A percentile compares a stretch with the other conserved stretches of the same genome.
Evolutionary conservation across 2,888 invertebrate genomes (phyloP).

Genomic region (Drosophila pseudotalamancana): DNA sequence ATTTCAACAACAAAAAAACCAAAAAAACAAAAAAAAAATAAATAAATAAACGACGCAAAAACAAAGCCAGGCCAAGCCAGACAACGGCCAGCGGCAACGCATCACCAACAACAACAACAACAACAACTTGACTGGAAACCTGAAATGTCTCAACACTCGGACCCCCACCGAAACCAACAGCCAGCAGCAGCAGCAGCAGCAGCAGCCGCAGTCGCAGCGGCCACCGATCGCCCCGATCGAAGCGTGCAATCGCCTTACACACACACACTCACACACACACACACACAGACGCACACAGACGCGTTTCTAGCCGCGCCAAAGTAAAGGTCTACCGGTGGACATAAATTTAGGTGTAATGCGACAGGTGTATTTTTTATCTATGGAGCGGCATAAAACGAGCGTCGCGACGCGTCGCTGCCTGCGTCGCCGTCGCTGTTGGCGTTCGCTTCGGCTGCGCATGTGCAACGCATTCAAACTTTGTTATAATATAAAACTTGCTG

Average conservation of each 20-base stretch:
- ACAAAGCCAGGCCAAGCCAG: slow-evolving; percentile 64
- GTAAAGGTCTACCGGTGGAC: slow-evolving; percentile 83
- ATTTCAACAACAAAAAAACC: slow-evolving; percentile 60
- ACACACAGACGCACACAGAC: slow-evolving; percentile 31
- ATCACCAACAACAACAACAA: slow-evolving; percentile 55
- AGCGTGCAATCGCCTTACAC: slow-evolving; percentile 74
- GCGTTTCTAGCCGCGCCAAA: slow-evolving; percentile 79
- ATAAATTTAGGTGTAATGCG: slow-evolving; percentile 84
- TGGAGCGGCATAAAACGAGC: slow-evolving; percentile 74
- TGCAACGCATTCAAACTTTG: slow-evolving; percentile 73
- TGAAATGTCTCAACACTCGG: slow-evolving; percentile 80
- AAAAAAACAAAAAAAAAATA: slow-evolving; percentile 32
- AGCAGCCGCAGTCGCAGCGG: slow-evolving; percentile 43
- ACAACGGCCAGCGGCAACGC: slow-evolving; percentile 80
- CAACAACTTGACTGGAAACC: slow-evolving; percentile 68
- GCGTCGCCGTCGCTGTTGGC: slow-evolving; percentile 14
- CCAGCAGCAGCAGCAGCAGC: slow-evolving; percentile 16
- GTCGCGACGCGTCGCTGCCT: slow-evolving; percentile 18
- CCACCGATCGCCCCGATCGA: slow-evolving; percentile 75
- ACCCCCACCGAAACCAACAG: slow-evolving; percentile 74
- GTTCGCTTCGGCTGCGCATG: slow-evolving; percentile 58
- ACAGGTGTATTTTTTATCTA: slow-evolving; percentile 83
- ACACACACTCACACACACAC: slow-evolving; percentile 28
- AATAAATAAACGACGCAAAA: slow-evolving; percentile 65
- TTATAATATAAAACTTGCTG: slow-evolving; percentile 60